phyloP scores from a whole-genome alignment of 2,113 vertebrate genomes.

The Boulengeromyrus knoepffleri region DNA sequence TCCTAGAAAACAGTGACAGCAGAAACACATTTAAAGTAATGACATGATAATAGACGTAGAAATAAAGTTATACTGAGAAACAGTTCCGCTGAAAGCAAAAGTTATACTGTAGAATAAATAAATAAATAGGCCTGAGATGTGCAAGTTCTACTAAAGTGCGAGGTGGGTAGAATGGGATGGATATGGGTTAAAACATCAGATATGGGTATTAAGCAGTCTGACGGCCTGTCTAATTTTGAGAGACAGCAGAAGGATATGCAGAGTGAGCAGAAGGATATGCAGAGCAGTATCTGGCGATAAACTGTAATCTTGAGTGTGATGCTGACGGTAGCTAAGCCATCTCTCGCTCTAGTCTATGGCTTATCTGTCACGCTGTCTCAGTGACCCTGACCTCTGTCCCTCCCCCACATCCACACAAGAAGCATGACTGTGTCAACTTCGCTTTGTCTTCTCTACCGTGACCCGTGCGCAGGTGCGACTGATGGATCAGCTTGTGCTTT shows the following conservation, averaged over 20 bases:
- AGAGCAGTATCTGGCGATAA: not conserved
- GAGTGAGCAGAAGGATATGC: no score
- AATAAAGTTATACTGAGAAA: not conserved
- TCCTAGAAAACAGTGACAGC: not conserved
- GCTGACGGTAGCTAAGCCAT: not conserved
- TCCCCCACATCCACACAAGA: not conserved
- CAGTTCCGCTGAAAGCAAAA: not conserved
- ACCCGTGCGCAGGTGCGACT: not conserved
- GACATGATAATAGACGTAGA: not conserved
- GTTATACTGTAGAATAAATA: not conserved
- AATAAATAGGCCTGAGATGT: not conserved
- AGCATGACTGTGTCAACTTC: not conserved
- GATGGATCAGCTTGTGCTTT: not conserved
- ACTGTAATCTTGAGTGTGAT: not conserved
- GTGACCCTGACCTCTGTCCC: not conserved
- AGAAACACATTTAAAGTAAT: not conserved
- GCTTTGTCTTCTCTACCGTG: not conserved
- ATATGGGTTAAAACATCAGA: not conserved
- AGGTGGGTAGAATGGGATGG: not conserved
- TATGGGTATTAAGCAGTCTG: not conserved
- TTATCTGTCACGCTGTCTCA: not conserved
- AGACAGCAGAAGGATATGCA: no score
- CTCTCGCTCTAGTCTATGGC: not conserved
- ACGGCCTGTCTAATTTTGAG: not conserved
- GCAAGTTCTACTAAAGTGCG: not conserved